A percentile compares a stretch with the other conserved stretches of the same genome.
Conservation (phyloP, 2,888 invertebrate species). For the Altica lythri region DNA sequence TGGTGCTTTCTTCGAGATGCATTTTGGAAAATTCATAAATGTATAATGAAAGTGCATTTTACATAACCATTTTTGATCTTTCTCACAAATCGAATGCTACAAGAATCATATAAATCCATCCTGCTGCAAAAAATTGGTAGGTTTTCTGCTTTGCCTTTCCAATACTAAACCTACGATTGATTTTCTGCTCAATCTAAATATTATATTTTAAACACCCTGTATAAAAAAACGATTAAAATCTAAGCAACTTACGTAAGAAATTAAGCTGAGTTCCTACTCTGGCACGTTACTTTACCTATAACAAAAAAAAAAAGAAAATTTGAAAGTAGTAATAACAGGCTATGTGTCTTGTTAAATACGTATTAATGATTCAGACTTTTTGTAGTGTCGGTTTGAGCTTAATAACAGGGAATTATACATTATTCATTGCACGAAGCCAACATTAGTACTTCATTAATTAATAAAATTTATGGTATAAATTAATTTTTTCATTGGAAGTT, state of each 20-base stretch:
- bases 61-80: too few species aligned
- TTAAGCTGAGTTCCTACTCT: constrained; percentile 20
- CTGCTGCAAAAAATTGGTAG: too few species aligned
- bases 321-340: constrained; percentile 31
- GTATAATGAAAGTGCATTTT: too few species aligned
- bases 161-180: too few species aligned
- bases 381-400: constrained; percentile 31
- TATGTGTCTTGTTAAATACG: constrained; percentile 23
- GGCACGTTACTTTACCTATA: constrained; percentile 24
- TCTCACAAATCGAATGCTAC: too few species aligned
- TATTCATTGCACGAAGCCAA: constrained; percentile 37
- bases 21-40: too few species aligned
- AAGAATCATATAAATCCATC: too few species aligned
- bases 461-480: constrained; percentile 32
- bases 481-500: constrained; percentile 7
- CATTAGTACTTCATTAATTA: constrained; percentile 41
- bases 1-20: too few species aligned
- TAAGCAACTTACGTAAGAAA: constrained; percentile 14
- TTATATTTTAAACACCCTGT: too few species aligned
- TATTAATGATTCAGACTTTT: constrained; percentile 34
- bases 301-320: constrained; percentile 26
- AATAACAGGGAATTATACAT: constrained; percentile 36
- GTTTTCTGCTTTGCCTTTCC: too few species aligned
- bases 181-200: too few species aligned
- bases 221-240: constrained; percentile 8